These are phyloP conservation scores for Tamandua tetradactyla DNA, from an alignment of 2,797 vertebrate species.

Conservation along the genomic window DNA sequence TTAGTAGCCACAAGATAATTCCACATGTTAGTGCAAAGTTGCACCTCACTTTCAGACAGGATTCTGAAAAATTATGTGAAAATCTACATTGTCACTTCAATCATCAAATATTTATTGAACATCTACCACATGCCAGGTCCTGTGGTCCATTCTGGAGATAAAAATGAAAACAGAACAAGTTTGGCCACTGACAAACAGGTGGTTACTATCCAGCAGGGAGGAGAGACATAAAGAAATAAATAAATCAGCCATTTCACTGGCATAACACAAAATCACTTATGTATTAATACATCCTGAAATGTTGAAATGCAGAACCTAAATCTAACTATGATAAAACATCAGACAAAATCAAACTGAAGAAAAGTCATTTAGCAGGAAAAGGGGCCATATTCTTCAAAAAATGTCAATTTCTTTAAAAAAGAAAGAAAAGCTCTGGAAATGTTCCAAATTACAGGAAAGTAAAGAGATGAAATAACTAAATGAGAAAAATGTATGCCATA, in stretches of 20 bases:
- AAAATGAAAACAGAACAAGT: background rate
- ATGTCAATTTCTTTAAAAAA: background rate
- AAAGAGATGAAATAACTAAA: background rate
- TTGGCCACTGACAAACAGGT: background rate
- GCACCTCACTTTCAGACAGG: background rate
- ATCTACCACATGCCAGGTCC: background rate
- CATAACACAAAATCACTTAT: background rate
- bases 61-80: conserved; percentile 22
- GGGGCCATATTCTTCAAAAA: background rate
- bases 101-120: conserved; percentile 17
- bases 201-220: background rate
- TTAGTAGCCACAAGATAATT: conserved; percentile 14
- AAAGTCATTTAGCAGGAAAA: background rate
- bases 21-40: background rate
- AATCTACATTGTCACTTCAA: background rate
- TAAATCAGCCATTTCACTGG: background rate
- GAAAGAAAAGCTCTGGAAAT: background rate
- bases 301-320: background rate
- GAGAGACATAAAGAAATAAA: background rate
- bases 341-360: background rate
- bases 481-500: background rate
- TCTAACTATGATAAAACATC: background rate
- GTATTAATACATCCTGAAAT: background rate
- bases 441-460: conserved; percentile 29
- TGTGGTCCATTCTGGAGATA: background rate